A percentile compares a stretch with the other conserved stretches of the same genome.
These are phyloP conservation scores for Eucidaris tribuloides DNA, from an alignment of 35 echinoderm and acorn worm species.

Conservation along the genomic window DNA sequence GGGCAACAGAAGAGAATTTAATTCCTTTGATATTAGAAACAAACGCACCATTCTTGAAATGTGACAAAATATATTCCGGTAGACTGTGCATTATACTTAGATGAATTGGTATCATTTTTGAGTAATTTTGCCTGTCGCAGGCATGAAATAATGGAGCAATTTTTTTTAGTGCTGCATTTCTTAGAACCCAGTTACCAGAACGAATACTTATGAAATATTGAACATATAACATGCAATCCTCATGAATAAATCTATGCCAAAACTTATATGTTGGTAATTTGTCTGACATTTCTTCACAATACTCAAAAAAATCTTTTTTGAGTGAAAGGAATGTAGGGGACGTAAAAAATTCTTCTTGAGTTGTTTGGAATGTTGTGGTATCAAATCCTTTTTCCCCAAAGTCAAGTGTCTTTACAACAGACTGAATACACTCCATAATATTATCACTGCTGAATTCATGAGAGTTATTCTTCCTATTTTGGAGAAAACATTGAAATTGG, in stretches of 20 bases:
- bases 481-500: neutral
- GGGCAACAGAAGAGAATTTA: constrained; percentile 34
- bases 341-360: neutral
- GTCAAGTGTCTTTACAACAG: neutral
- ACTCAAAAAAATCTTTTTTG: neutral
- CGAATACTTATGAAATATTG: constrained; percentile 21
- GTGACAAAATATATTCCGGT: constrained; percentile 24
- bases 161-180: constrained; percentile 52
- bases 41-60: constrained; percentile 69
- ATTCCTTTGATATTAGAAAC: constrained; percentile 37
- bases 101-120: constrained; percentile 49
- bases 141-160: constrained; percentile 64
- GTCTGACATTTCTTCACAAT: neutral
- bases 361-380: neutral
- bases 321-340: neutral
- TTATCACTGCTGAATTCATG: neutral
- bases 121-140: constrained; percentile 60
- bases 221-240: constrained; percentile 44
- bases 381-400: neutral
- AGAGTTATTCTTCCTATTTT: neutral
- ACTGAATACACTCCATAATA: neutral
- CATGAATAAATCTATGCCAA: constrained; percentile 16
- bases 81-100: constrained; percentile 32
- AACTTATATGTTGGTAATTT: constrained; percentile 27
- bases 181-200: constrained; percentile 36